phyloP scores from a whole-genome alignment of 2,113 vertebrate genomes.

The Poecile atricapillus region DNA sequence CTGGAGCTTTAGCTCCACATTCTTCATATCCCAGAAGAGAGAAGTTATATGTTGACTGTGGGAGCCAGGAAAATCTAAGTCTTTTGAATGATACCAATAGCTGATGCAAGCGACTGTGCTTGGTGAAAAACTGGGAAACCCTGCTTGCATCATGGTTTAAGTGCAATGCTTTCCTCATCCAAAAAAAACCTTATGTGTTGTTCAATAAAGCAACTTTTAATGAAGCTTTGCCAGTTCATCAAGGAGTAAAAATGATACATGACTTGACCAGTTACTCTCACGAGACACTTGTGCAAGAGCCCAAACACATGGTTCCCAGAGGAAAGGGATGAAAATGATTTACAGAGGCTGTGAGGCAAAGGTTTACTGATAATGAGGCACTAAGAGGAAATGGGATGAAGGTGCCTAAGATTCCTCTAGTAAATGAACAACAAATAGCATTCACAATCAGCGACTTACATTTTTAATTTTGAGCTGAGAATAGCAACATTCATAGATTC shows the following conservation, averaged over 20 bases:
- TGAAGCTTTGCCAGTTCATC: background rate
- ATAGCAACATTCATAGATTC: background rate
- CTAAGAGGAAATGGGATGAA: background rate
- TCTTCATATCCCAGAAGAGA: background rate
- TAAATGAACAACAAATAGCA: background rate
- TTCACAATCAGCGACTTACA: background rate
- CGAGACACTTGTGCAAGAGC: background rate
- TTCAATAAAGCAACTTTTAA: background rate
- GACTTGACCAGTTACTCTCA: background rate
- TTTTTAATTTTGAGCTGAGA: background rate
- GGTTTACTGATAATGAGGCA: slow-evolving; percentile 29
- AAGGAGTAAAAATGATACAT: background rate
- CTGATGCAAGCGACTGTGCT: background rate
- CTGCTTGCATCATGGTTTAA: background rate
- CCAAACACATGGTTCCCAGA: background rate
- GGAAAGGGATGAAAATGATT: background rate
- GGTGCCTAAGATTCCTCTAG: background rate
- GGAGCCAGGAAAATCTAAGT: background rate
- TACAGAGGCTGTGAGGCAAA: background rate
- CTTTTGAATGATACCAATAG: background rate
- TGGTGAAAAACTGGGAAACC: background rate
- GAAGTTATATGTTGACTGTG: background rate
- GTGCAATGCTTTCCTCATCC: background rate
- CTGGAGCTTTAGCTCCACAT: background rate
- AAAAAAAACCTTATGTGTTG: background rate